Base-by-base conservation (phyloP, 1,140 invertebrate species). In the Octopus sinensis region DNA sequence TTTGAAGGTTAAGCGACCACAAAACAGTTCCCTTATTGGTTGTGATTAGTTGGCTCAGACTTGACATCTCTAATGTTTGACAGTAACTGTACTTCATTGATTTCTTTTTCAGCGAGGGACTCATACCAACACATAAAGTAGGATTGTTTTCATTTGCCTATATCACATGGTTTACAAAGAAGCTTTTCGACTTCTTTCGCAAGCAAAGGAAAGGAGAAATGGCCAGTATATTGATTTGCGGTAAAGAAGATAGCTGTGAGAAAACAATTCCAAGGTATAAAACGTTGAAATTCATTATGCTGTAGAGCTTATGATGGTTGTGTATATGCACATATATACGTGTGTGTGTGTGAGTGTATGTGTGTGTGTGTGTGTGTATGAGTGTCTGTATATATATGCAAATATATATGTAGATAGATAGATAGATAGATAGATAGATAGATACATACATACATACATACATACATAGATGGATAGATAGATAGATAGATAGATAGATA, bases 141-240 rank as follows among this genome's bases (percentile, higher is more conserved):
- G 83, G 83, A 6, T 83, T 84, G 23, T 82, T 84, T 53, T 84
- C 83, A 5, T 84, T 81, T 53, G 6, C 80, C 43, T 81, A 81
- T 13, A 54, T 82, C 23, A 75, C 81, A 51, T 84, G 83, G 83
- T 82, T 84, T 6, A 79, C 83, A 4, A 13, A 73, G 9, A 53
- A 82, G 5, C 76, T 84, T 6, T 76, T 79, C 78, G 81, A 81
- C 17, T 78, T 82, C 12, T 84, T 30, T 78, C 78, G 73, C 53
- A 30, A 82, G 12, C 71, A 73, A 13, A 73, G 6, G 13, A 73
- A 73, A 17, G 68, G 68, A 4, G 68, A 73, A 73, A 73, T 73
- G 13, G 68, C 68, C 30, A n/a, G 17, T 73, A 23, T 73, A n/a
- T 73, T 13, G 68, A 12, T 23, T 3, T 73, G 68, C 13, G 13